Percentiles rank a stretch among this genome's conserved stretches.
phyloP scores from a whole-genome alignment of 2,888 invertebrate species.

The Furcula furcula region DNA sequence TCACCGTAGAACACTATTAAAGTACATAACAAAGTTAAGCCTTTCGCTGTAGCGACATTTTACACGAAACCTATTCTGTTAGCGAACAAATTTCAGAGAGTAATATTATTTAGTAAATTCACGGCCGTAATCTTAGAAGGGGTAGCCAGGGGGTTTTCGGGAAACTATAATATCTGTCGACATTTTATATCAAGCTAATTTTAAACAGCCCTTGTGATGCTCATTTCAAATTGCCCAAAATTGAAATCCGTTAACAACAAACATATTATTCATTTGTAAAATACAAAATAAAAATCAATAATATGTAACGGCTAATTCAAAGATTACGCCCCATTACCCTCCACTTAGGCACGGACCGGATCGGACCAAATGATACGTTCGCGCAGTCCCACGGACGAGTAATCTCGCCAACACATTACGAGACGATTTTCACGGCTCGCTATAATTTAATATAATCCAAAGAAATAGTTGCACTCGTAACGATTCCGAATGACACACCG shows the following conservation, averaged over 20 bases:
- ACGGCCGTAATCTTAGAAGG: too few relatives aligned
- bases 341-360: constrained; percentile 62
- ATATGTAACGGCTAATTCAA: constrained; percentile 72
- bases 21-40: too few relatives aligned
- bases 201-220: too few relatives aligned
- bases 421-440: constrained; percentile 79
- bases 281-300: constrained; percentile 65
- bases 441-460: constrained; percentile 82
- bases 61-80: too few relatives aligned
- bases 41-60: too few relatives aligned
- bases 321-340: constrained; percentile 69
- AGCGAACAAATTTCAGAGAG: too few relatives aligned
- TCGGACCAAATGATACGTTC: constrained; percentile 69
- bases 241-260: constrained; percentile 20
- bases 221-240: too few relatives aligned
- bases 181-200: too few relatives aligned
- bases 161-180: too few relatives aligned
- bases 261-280: constrained; percentile 39
- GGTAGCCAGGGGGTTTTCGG: too few relatives aligned
- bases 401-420: constrained; percentile 77
- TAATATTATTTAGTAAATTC: too few relatives aligned
- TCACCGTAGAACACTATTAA: too few relatives aligned
- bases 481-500: constrained; percentile 31
- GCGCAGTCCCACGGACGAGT: constrained; percentile 71
- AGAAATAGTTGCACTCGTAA: constrained; percentile 73